These are phyloP conservation scores for Yponomeuta malinellus DNA, from an alignment of 2,888 invertebrate species.

Conservation along the genomic window DNA sequence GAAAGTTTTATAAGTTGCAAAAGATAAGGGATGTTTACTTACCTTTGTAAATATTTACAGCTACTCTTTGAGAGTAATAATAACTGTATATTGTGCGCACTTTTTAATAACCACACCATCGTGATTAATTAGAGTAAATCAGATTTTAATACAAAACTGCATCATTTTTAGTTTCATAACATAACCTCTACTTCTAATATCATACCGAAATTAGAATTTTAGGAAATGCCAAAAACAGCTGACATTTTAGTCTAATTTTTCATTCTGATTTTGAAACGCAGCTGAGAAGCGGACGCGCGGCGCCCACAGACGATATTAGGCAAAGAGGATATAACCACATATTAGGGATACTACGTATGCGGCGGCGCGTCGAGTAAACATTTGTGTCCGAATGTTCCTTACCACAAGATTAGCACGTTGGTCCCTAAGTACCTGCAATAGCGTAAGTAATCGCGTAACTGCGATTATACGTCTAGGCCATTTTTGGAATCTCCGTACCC, in stretches of 20 bases:
- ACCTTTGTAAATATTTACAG: slow-evolving; percentile 25
- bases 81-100: neutral
- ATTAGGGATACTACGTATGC: too few species aligned
- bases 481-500: too few species aligned
- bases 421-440: too few species aligned
- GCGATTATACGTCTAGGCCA: too few species aligned
- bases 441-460: too few species aligned
- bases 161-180: neutral
- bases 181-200: slow-evolving; percentile 17
- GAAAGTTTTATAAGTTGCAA: neutral
- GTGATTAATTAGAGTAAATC: neutral
- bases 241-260: neutral
- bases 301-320: too few species aligned
- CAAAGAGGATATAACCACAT: too few species aligned
- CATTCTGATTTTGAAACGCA: too few species aligned
- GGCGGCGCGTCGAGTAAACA: too few species aligned
- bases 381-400: too few species aligned
- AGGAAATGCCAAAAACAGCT: slow-evolving; percentile 18
- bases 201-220: neutral
- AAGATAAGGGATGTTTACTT: neutral
- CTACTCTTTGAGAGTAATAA: slow-evolving; percentile 11
- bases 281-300: too few species aligned
- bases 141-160: neutral
- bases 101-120: slow-evolving; percentile 1
- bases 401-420: too few species aligned